Evolutionary conservation across 2,888 invertebrate species (phyloP).

Genomic region (Coelogynopora nodosa): DNA sequence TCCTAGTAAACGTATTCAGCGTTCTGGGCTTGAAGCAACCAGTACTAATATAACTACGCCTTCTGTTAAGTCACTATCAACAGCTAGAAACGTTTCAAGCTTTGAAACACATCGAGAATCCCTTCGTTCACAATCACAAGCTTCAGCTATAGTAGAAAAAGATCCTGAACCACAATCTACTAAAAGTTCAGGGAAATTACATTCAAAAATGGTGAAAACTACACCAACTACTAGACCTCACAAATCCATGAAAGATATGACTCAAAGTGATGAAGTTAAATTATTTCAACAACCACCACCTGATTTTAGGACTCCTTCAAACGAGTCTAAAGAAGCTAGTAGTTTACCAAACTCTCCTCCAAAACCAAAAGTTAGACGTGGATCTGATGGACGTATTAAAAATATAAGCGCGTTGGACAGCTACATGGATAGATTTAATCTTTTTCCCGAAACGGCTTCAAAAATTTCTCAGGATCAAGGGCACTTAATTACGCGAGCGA

Average conservation of each 20-base stretch:
- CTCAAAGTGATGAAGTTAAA: not conserved
- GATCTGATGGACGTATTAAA: not conserved
- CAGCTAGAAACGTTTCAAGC: not conserved
- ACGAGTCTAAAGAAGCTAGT: not conserved
- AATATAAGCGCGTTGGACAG: not conserved
- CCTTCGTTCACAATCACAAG: not conserved
- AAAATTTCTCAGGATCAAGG: not conserved
- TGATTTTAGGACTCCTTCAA: not conserved
- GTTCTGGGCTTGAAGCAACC: not conserved
- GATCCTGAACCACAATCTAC: too few relatives aligned
- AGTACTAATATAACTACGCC: not conserved
- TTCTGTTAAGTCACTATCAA: not conserved
- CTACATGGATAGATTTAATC: conserved; percentile 12
- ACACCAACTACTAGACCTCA: not conserved
- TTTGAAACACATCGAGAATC: not conserved
- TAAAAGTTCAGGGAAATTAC: not conserved
- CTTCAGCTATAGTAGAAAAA: not conserved
- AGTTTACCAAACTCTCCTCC: not conserved
- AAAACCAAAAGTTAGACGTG: not conserved
- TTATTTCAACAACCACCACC: conserved; percentile 7
- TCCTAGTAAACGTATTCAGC: not conserved
- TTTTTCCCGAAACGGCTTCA: not conserved
- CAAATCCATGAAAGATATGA: not conserved
- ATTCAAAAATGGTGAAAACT: not conserved
- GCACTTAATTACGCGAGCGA: not conserved